Conservation (phyloP, 2,113 vertebrate species). For the Engystomops pustulosus region DNA sequence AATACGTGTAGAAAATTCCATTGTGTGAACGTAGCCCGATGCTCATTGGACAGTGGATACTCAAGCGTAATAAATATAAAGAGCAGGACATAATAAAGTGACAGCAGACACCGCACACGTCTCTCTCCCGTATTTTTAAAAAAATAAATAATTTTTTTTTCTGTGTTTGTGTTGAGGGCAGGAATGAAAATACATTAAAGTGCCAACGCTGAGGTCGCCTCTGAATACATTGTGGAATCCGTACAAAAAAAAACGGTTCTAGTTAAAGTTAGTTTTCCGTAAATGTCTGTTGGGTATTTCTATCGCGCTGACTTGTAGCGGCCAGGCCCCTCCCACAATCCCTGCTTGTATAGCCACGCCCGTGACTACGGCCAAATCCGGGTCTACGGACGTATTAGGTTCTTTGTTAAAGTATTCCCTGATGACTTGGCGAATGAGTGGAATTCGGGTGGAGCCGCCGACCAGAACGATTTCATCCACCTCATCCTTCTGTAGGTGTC, state of each 20-base stretch:
- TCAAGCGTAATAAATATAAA: background rate
- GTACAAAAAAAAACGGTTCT: constrained; percentile 54
- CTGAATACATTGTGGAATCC: constrained; percentile 6
- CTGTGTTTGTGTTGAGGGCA: background rate
- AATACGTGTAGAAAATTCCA: too few relatives aligned
- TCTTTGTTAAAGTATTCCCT: constrained; percentile 91
- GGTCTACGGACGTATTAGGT: constrained; percentile 94
- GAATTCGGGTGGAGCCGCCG: constrained; percentile 94
- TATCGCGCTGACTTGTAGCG: constrained; percentile 94
- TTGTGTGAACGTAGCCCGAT: too few relatives aligned
- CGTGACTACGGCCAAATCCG: constrained; percentile 91
- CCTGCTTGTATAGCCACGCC: constrained; percentile 95
- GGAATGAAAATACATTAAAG: constrained; percentile 12
- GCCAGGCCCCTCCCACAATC: constrained; percentile 95
- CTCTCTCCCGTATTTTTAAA: background rate
- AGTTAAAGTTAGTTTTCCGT: constrained; percentile 93
- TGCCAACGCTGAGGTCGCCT: background rate
- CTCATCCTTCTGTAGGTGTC: constrained; percentile 80
- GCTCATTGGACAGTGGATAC: background rate
- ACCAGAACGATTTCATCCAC: constrained; percentile 96
- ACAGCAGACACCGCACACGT: background rate
- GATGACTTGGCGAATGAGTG: constrained; percentile 88
- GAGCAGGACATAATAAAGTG: background rate
- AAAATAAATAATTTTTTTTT: constrained; percentile 43
- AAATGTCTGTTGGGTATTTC: constrained; percentile 95